Evolutionary conservation across 2,113 vertebrate species (phyloP).

Genomic region (Pygoscelis antarcticus): DNA sequence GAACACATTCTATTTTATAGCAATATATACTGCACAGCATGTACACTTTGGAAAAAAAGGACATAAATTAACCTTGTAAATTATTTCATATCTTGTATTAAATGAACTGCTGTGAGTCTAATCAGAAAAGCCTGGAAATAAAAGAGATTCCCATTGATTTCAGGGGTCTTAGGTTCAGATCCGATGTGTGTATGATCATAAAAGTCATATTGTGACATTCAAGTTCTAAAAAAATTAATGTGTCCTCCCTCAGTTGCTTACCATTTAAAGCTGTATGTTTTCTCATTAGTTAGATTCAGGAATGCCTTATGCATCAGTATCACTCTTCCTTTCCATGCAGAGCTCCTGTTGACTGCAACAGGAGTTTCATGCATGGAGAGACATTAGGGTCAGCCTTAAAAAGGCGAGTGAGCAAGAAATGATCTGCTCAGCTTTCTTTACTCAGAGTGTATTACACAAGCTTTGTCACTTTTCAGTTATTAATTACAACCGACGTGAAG

Average conservation of each 20-base stretch:
- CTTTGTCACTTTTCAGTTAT: not conserved
- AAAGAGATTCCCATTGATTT: conserved; percentile 8
- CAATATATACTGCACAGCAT: not conserved
- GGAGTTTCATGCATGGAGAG: not conserved
- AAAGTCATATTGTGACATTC: not conserved
- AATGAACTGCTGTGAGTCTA: conserved; percentile 20
- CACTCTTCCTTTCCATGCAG: not conserved
- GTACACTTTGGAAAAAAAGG: not conserved
- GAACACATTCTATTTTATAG: not conserved
- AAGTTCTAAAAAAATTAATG: not conserved
- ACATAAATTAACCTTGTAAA: conserved; percentile 44
- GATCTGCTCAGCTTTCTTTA: not conserved
- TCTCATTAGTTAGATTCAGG: not conserved
- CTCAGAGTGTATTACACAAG: not conserved
- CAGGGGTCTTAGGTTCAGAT: not conserved
- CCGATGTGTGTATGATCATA: not conserved
- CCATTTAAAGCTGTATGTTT: not conserved
- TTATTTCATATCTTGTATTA: not conserved
- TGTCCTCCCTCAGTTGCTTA: not conserved
- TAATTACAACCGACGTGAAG: not conserved
- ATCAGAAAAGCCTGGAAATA: not conserved
- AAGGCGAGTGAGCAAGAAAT: not conserved
- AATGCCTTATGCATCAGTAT: not conserved
- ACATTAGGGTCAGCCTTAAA: not conserved
- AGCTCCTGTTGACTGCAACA: not conserved